Percentiles rank a stretch among this genome's conserved stretches.
Evolutionary conservation across 2,888 invertebrate species (phyloP).

Genomic region (Caenorhabditis drosophilae): DNA sequence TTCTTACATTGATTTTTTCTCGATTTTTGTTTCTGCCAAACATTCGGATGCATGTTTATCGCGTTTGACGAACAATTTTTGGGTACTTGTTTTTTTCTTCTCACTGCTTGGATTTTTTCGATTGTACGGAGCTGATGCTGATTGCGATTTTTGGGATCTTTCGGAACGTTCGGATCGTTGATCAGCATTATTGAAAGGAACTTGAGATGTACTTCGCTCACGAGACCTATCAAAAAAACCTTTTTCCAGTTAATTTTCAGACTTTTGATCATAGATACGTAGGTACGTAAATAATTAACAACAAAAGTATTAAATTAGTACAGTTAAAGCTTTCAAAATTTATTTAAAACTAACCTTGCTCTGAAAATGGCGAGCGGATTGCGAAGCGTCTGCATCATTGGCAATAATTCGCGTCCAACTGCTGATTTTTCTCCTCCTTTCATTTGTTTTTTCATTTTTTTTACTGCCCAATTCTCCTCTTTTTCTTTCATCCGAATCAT

Average conservation of each 20-base stretch:
- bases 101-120: not conserved
- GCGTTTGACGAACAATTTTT: constrained; percentile 27
- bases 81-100: not conserved
- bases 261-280: no score
- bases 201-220: no score
- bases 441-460: constrained; percentile 3
- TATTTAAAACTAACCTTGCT: constrained; percentile 20
- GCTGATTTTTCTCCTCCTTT: constrained; percentile 17
- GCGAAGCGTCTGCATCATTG: constrained; percentile 38
- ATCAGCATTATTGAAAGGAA: not conserved
- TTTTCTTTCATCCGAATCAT: no score
- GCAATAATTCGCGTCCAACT: not conserved
- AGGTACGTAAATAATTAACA: no score
- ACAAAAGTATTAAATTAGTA: no score
- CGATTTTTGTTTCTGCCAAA: constrained; percentile 46
- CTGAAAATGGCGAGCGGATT: constrained; percentile 36
- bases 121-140: no score
- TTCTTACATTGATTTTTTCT: constrained; percentile 44
- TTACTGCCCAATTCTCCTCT: not conserved
- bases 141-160: no score
- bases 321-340: not conserved
- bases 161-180: no score
- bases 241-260: no score
- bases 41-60: constrained; percentile 35
- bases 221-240: no score